These are phyloP conservation scores for Hypsopygia costalis DNA, from an alignment of 2,888 invertebrate species.

Conservation along the genomic window DNA sequence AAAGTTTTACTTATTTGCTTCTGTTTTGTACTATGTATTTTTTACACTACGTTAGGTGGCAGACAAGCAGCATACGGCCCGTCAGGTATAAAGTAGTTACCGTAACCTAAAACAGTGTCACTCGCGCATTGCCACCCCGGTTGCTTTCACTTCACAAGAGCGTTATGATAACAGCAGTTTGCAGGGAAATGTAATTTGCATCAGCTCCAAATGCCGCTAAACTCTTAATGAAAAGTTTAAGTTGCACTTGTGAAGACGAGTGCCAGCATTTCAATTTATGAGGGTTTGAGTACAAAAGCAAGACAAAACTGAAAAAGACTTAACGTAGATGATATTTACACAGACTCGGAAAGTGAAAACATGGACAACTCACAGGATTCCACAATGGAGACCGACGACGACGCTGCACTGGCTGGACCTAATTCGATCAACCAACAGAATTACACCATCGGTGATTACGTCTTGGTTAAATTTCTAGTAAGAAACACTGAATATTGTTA, in stretches of 20 bases:
- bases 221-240: slow-evolving; percentile 23
- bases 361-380: slow-evolving; percentile 8
- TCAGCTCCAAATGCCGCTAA: slow-evolving; percentile 11
- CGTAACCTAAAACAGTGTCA: too few species aligned
- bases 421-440: slow-evolving; percentile 6
- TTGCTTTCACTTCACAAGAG: too few species aligned
- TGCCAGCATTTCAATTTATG: slow-evolving; percentile 20
- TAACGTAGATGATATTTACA: slow-evolving; percentile 13
- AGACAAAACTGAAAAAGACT: slow-evolving; percentile 13
- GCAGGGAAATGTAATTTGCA: too few species aligned
- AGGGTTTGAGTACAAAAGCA: slow-evolving; percentile 10
- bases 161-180: too few species aligned
- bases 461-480: too few species aligned
- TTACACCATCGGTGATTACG: slow-evolving; percentile 14
- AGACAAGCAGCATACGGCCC: too few species aligned
- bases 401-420: slow-evolving; percentile 9
- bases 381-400: slow-evolving; percentile 9
- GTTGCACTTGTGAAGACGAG: slow-evolving; percentile 13
- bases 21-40: too few species aligned
- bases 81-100: too few species aligned
- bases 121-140: too few species aligned
- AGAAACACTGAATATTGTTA: too few species aligned
- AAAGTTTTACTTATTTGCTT: too few species aligned
- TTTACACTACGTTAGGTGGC: too few species aligned
- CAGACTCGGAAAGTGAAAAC: slow-evolving; percentile 17